Base-by-base conservation (phyloP, 1,140 invertebrate species). In the Ooceraea biroi region DNA sequence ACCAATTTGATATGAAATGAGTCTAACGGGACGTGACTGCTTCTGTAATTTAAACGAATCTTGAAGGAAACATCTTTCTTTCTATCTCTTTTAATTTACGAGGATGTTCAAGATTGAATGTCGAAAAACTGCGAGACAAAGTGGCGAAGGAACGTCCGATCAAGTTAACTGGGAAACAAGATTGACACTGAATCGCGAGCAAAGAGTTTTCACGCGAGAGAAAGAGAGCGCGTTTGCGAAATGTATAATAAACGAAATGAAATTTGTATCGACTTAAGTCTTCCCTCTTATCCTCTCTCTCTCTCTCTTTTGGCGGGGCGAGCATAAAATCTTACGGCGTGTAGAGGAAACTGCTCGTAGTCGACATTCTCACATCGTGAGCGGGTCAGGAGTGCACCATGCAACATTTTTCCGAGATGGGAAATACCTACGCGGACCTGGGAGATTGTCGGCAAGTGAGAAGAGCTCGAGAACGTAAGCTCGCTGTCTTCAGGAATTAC, bases 391-490 rank as follows among this genome's bases (percentile, higher is more conserved):
- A 69, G 72, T 46, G 58, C 69, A 44, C 46, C 22, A 57, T 63
- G 69, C 60, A 77, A 84, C 60, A 78, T 78, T 84, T 78, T 80
- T 80, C 82, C 36, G 19, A 84, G 72, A 84, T 69, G 41, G 82
- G 52, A 84, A 84, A 84, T 84, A 77, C 63, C 41, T 77, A 41
- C 36, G 14, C 60, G 41, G 48, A 46, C 25, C 25, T 60, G 60
- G 60, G 61, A 83, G 72, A 78, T 83, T 83, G 82, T 83, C 48
- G 74, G 61, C 14, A 76, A 80, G 52, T 80, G 73, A 78, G 74
- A 80, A 66, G 73, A 78, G 73, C 82, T 84, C 58, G 63, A 84
- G 74, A 78, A 80, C 74, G 73, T 80, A 84, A 83, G 68, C 44
- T 61, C 71, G 36, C 48, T 65, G 66, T 83, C 58, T 85, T 60